These are phyloP conservation scores for Nomada goodeniana DNA, from an alignment of 2,888 invertebrate species.

Conservation along the genomic window DNA sequence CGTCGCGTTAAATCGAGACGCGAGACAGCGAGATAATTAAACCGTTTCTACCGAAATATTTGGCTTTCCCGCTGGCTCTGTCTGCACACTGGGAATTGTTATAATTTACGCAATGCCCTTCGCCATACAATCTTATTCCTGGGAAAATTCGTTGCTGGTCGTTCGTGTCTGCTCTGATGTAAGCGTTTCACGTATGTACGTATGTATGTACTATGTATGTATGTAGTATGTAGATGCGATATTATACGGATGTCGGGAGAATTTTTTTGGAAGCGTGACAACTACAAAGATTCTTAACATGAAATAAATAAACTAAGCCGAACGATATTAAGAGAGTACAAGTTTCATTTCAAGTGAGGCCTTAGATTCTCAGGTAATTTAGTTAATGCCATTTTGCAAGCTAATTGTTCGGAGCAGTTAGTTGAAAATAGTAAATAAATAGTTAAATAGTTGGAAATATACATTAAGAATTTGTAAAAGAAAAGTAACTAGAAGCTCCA, in stretches of 20 bases:
- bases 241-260: background rate
- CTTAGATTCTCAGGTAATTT: too few relatives aligned
- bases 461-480: too few relatives aligned
- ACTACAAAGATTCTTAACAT: too few relatives aligned
- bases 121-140: slow-evolving; percentile 35
- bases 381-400: too few relatives aligned
- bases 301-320: too few relatives aligned
- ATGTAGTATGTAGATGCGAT: background rate
- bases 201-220: background rate
- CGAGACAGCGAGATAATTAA: slow-evolving; percentile 55
- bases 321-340: too few relatives aligned
- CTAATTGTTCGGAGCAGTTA: too few relatives aligned
- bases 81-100: slow-evolving; percentile 25
- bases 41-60: slow-evolving; percentile 52
- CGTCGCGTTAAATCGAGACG: slow-evolving; percentile 49
- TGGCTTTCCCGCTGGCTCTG: background rate
- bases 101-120: slow-evolving; percentile 45
- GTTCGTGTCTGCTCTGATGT: slow-evolving; percentile 1
- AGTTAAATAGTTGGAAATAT: too few relatives aligned
- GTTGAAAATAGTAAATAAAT: too few relatives aligned
- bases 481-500: too few relatives aligned
- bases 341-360: too few relatives aligned
- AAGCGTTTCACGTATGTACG: background rate
- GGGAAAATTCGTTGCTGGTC: slow-evolving; percentile 42
- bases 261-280: too few relatives aligned